phyloP scores from a whole-genome alignment of 1,140 invertebrate genomes.

The Drusus annulatus region DNA sequence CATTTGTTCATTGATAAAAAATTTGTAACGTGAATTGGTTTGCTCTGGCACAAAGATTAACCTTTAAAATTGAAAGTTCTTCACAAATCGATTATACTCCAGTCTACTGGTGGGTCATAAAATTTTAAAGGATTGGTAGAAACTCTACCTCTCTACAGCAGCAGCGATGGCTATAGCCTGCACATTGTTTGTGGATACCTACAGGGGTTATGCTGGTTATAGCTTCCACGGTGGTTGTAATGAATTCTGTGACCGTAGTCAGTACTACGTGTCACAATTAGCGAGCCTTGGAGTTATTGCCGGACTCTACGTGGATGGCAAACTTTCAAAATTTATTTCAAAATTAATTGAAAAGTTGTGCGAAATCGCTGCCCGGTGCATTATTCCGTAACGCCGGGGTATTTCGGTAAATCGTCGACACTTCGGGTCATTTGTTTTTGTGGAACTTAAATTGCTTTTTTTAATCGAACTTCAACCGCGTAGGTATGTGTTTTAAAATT shows the following conservation, averaged over 20 bases:
- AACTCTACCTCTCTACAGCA: too few relatives aligned
- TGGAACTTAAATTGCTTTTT: too few relatives aligned
- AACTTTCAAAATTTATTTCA: conserved; percentile 22
- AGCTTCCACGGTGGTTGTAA: background rate
- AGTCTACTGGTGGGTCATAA: background rate
- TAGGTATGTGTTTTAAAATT: too few relatives aligned
- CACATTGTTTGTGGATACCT: too few relatives aligned
- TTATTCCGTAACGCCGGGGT: background rate
- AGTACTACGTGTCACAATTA: conserved; percentile 29
- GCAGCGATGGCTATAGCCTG: too few relatives aligned
- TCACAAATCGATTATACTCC: background rate
- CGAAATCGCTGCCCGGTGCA: conserved; percentile 9
- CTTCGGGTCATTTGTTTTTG: conserved; percentile 7
- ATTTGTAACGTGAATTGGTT: too few relatives aligned
- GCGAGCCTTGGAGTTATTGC: background rate
- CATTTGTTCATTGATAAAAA: too few relatives aligned
- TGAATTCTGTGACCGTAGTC: conserved; percentile 31
- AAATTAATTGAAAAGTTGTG: conserved; percentile 30
- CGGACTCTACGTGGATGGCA: conserved; percentile 4
- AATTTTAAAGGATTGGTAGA: conserved; percentile 4
- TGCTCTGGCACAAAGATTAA: too few relatives aligned
- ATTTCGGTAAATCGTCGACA: conserved; percentile 8
- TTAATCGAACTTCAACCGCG: too few relatives aligned
- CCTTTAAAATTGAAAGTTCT: too few relatives aligned
- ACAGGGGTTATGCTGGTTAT: too few relatives aligned